Evolutionary conservation across 1,140 invertebrate genomes (phyloP).

Genomic region (Drosophila pruinosa): DNA sequence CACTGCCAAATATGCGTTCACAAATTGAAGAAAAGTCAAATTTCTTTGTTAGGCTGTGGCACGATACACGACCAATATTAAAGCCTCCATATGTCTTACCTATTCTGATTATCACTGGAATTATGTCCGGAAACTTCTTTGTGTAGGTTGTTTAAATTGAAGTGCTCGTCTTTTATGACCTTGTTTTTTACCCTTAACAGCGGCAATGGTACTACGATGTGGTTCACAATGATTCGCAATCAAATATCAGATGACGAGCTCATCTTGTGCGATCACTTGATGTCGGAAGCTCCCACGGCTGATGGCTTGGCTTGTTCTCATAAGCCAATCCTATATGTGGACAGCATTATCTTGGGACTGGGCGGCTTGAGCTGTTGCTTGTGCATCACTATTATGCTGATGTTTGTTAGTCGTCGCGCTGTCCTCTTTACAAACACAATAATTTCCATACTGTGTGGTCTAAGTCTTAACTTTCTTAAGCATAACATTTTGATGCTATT

Average conservation of each 20-base stretch:
- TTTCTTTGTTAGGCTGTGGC: neutral
- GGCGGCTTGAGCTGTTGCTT: neutral
- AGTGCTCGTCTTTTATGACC: no score
- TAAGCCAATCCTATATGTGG: neutral
- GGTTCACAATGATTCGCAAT: slow-evolving; percentile 14
- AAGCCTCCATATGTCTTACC: neutral
- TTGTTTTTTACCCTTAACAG: neutral
- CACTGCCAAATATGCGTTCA: neutral
- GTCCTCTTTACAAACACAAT: neutral
- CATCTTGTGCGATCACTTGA: neutral
- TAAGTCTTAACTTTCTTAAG: neutral
- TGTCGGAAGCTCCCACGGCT: neutral
- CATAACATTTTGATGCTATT: neutral
- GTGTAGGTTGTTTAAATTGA: slow-evolving; percentile 37
- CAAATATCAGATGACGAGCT: neutral
- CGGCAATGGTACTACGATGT: slow-evolving; percentile 4
- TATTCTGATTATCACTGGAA: neutral
- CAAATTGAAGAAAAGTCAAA: neutral
- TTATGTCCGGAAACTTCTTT: neutral
- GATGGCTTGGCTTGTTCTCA: neutral
- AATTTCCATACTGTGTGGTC: neutral
- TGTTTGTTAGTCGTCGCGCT: neutral
- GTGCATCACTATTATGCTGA: neutral
- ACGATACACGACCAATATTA: slow-evolving; percentile 16
- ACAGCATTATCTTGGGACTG: neutral